Evolutionary conservation across 2,797 vertebrate genomes (phyloP), one percentile per base, ranked within the genome.

Genomic region (Channallabes apus): DNA sequence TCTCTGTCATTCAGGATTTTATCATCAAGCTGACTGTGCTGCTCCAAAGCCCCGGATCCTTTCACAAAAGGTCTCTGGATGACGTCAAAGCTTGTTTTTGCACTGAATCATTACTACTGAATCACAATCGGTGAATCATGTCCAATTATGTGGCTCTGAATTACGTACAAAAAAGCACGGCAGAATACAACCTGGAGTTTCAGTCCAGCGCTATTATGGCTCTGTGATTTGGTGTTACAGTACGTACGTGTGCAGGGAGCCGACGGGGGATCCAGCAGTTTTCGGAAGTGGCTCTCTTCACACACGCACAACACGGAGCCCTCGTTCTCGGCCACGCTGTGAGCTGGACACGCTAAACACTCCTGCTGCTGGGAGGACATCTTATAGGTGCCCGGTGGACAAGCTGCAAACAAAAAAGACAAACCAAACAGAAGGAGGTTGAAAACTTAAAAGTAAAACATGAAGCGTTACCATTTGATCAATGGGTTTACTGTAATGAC

Each of bases 341-440:
- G 95, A 89, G 96, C 95, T 0, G 98, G 98, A 88, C 98, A 99
- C 0, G 96, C 95, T n/a, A 97, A 97, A 87, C 98, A 99, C 92
- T 96, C 95, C 90, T 96, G 95, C 88, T 97, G 94, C 73, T 95
- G 93, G 4, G 96, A 95, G 3, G 97, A 98, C 93, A 96, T 96
- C 94, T 98, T 99, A 91, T 98, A 99, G 86, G 96, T 97, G 2
- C 97, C 97, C 0, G 95, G 92, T 1, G 96, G 97, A 87, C 98
- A 99, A 0, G 97, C 98, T 99, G 95, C 2, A 46, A 67, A 85
- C 24, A 76, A 29, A 58, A 62, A 83, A 5, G 3, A 35, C 54
- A 83, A 32, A 65, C 27, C 73, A 38, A 22, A 59, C 32, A 59
- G 79, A n/a, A 69, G 22, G 17, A n/a, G 18, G 3, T n/a, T 56